These are phyloP conservation scores for Dendrocincla fuliginosa DNA, from an alignment of 2,797 vertebrate genomes.

Conservation along the genomic window DNA sequence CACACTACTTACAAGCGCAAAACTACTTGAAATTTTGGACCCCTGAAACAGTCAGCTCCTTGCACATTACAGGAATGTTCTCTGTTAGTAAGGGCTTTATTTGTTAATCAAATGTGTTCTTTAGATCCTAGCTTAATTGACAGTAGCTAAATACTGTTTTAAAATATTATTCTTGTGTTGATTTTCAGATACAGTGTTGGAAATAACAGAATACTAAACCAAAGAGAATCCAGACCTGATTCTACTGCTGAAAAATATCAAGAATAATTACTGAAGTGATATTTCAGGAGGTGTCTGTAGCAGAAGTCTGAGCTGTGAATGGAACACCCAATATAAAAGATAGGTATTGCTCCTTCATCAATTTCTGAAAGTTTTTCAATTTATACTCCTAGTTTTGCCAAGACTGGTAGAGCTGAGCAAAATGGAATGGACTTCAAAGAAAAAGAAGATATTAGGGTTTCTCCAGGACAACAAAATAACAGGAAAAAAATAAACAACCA, in stretches of 20 bases:
- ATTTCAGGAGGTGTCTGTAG: not conserved
- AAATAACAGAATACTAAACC: not conserved
- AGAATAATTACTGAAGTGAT: not conserved
- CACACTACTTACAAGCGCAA: not conserved
- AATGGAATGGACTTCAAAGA: not conserved
- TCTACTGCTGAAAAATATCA: not conserved
- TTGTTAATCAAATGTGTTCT: not conserved
- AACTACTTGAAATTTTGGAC: not conserved
- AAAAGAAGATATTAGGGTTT: not conserved
- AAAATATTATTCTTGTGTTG: not conserved
- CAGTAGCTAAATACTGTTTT: not conserved
- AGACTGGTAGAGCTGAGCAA: not conserved
- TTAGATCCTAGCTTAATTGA: not conserved
- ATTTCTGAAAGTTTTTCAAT: not conserved
- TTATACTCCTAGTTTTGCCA: not conserved
- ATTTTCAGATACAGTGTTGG: not conserved
- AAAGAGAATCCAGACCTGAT: not conserved
- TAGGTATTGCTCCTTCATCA: not conserved
- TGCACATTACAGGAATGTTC: not conserved
- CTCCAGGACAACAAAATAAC: not conserved
- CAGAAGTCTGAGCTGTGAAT: not conserved
- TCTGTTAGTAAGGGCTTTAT: not conserved
- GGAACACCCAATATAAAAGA: not conserved
- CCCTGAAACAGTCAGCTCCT: not conserved
- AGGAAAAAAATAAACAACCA: accelerated